These are phyloP conservation scores for Tigriopus japonicus DNA, from an alignment of 1,140 invertebrate species.

Conservation along the genomic window DNA sequence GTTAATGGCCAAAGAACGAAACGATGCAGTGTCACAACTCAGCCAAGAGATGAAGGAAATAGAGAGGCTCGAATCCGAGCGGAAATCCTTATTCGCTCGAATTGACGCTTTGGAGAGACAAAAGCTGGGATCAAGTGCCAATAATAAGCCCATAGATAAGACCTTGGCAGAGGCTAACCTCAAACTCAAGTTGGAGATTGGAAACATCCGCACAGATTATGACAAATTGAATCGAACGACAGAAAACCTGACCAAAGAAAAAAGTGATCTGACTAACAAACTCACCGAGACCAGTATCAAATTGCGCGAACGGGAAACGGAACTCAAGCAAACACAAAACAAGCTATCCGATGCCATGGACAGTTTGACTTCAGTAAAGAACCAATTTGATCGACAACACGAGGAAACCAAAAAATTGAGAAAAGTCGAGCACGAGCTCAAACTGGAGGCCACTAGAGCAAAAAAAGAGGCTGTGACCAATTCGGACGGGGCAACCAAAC, in stretches of 20 bases:
- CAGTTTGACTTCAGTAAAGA: not conserved
- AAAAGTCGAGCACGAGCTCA: not conserved
- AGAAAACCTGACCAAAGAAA: not conserved
- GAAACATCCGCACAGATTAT: not conserved
- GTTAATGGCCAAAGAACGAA: conserved; percentile 1
- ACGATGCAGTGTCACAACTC: conserved; percentile 2
- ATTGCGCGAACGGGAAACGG: not conserved
- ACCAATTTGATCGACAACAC: not conserved
- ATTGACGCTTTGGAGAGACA: conserved; percentile 6
- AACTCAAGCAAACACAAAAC: not conserved
- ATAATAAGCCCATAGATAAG: not conserved
- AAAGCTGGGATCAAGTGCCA: not conserved
- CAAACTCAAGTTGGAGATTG: not conserved
- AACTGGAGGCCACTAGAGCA: not conserved
- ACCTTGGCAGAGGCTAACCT: not conserved
- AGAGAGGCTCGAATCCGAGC: conserved; percentile 11
- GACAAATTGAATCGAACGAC: not conserved
- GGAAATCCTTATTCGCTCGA: not conserved
- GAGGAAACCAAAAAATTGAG: not conserved
- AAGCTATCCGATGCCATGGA: not conserved
- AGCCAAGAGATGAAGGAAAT: conserved; percentile 11
- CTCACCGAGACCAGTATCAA: not conserved
- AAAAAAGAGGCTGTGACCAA: not conserved
- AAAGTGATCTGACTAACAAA: not conserved
- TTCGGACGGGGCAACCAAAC: not conserved